Evolutionary conservation across 2,888 invertebrate genomes (phyloP).

Genomic region (Ochlodes sylvanus): DNA sequence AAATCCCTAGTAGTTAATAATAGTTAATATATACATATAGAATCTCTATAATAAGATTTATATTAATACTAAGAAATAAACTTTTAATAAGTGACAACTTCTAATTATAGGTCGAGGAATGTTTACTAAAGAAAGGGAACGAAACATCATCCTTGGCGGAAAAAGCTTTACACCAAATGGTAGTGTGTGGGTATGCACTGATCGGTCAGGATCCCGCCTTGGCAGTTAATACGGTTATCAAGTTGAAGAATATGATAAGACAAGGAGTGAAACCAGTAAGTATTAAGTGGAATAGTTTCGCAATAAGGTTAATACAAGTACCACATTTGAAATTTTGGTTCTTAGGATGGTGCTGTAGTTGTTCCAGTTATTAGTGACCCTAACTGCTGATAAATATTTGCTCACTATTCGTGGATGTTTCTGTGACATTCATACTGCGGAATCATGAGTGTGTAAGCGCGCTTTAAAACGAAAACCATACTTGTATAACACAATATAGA

Average conservation of each 20-base stretch:
- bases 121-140: slow-evolving; percentile 62
- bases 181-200: slow-evolving; percentile 76
- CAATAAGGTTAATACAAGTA: no score
- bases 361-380: no score
- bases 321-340: no score
- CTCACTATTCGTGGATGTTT: no score
- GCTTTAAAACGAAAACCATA: no score
- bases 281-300: not conserved
- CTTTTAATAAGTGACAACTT: not conserved
- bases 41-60: not conserved
- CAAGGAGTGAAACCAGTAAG: slow-evolving; percentile 66
- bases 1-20: no score
- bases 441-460: no score
- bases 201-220: slow-evolving; percentile 77
- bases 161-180: slow-evolving; percentile 78
- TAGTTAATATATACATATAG: no score
- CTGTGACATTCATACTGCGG: no score
- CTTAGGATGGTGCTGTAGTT: no score
- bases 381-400: no score
- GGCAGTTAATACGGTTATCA: slow-evolving; percentile 65
- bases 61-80: not conserved
- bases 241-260: slow-evolving; percentile 68
- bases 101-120: slow-evolving; percentile 58
- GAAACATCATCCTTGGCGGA: slow-evolving; percentile 68
- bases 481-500: no score